A percentile compares a stretch with the other conserved stretches of the same genome.
Conservation (phyloP, 92 coral and sea anemone genomes). For the Nematostella vectensis region DNA sequence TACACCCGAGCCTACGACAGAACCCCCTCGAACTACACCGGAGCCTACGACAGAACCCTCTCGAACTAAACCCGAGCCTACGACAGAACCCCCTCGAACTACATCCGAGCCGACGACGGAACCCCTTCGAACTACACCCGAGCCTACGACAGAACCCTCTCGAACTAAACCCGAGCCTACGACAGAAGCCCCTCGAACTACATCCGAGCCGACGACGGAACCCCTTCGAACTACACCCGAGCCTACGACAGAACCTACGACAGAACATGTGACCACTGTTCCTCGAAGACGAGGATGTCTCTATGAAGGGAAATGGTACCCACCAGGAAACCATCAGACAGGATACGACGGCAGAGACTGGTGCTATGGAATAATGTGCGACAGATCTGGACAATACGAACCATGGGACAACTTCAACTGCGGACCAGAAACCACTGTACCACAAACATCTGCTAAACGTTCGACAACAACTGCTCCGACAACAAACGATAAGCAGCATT, state of each 20-base stretch:
- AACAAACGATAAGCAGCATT: neutral
- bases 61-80: neutral
- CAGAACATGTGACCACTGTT: neutral
- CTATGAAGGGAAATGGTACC: conserved; percentile 24
- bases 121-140: neutral
- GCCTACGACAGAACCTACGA: neutral
- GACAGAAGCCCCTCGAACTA: neutral
- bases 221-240: conserved; percentile 10
- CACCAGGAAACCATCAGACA: conserved; percentile 6
- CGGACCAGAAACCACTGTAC: neutral
- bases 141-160: conserved; percentile 1
- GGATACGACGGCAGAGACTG: neutral
- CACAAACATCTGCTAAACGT: neutral
- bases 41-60: neutral
- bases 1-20: neutral
- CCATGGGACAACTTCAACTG: conserved; percentile 44
- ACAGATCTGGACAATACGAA: neutral
- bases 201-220: neutral
- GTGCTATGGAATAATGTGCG: conserved; percentile 4
- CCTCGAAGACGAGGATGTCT: conserved; percentile 21
- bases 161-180: conserved; percentile 1
- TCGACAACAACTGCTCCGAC: conserved; percentile 1
- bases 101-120: neutral
- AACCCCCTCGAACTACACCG: neutral
- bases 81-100: neutral